Evolutionary conservation across 2,113 vertebrate genomes (phyloP).

Genomic region (Heptranchias perlo): DNA sequence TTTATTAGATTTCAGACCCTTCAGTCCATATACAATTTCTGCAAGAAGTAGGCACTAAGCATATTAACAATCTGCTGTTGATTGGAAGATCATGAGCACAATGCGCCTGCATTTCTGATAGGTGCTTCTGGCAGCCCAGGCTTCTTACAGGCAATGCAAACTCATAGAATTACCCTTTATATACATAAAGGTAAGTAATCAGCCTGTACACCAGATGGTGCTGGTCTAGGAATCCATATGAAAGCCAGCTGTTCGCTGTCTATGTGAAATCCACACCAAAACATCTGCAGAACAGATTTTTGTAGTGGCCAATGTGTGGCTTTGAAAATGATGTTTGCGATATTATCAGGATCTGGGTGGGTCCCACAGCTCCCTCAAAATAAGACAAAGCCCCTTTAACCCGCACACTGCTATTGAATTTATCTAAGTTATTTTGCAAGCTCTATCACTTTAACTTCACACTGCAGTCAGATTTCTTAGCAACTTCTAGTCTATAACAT

Average conservation of each 20-base stretch:
- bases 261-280: not conserved
- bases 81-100: not conserved
- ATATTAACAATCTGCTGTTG: not conserved
- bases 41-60: not conserved
- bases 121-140: not conserved
- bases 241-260: not conserved
- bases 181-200: not conserved
- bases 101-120: not conserved
- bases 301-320: not conserved
- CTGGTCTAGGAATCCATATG: not conserved
- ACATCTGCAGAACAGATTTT: not conserved
- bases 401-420: not conserved
- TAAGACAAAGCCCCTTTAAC: not conserved
- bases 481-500: not conserved
- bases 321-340: not conserved
- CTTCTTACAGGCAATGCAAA: not conserved
- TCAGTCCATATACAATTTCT: not conserved
- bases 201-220: not conserved
- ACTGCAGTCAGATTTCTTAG: not conserved
- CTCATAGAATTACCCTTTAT: not conserved
- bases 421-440: not conserved
- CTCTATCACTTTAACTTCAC: not conserved
- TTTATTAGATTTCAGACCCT: too few species aligned
- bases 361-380: not conserved
- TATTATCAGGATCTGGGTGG: not conserved